Base-by-base conservation (phyloP, 2,888 invertebrate species). In the Augiades crinisus region DNA sequence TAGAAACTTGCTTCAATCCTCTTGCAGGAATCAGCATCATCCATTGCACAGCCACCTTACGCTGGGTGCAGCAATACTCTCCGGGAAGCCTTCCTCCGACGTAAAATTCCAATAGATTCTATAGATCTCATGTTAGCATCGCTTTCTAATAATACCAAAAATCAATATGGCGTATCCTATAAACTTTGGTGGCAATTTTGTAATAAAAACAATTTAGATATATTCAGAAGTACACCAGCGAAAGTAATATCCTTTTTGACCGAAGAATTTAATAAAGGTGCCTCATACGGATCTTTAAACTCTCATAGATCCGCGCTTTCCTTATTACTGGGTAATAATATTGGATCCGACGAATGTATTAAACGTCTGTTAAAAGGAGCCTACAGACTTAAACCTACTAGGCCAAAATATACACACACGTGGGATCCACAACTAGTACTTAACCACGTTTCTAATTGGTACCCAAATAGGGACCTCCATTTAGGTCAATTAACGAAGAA, bases 381-480 rank as follows among this genome's bases (percentile, higher is more conserved):
- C 0, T 70, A 45, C 45, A 68, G 55, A 54, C 27, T 56, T 13
- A 65, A 58, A 40, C 67, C 68, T 3, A 16, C 19, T 3, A 17
- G 5, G 3, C 65, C 67, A 1, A 70, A 67, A 38, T 69, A 68
- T 24, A 47, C 19, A 0, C 12, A 14, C 3, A 66, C 62, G 0
- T 69, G 67, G 67, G 60, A 69, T 27, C 65, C 65, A 4, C 44
- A 65, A 36, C 2, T 56, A 1, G 63, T 65, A 2, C 38, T 68
- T 16, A 49, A 64, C 36, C 38, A 36, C 16, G n/a, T 67, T 10
- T 30, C 55, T 0, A 24, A 40, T 1, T 64, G 62, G 65, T 51
- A 36, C 3, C 66, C 65, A 0, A 58, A 65, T 44, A 40, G n/a
- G 1, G 5, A 31, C 1, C 8, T 67, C 0, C 2, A 10, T 1